Base-by-base conservation (phyloP, 2,797 vertebrate species). In the Adrianichthys oophorus region DNA sequence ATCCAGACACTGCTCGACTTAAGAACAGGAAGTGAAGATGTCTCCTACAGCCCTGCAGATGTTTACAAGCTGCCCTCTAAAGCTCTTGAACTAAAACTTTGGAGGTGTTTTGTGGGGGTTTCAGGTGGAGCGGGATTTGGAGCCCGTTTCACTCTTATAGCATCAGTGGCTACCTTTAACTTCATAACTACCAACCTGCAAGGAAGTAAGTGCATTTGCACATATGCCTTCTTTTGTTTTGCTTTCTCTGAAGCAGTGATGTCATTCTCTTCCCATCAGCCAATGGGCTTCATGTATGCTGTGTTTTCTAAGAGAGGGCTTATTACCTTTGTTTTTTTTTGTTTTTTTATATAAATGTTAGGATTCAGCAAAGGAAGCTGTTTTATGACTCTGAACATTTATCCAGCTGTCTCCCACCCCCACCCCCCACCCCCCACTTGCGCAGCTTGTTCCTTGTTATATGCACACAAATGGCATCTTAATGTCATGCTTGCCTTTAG, bases 401-500 rank as follows among this genome's bases (percentile, higher is more conserved):
- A 57, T 49, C 57, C 44, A 3, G 42, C 56, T 54, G n/a, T n/a
- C n/a, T n/a, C n/a, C n/a, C n/a, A n/a, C n/a, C n/a, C n/a, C n/a
- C n/a, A n/a, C n/a, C n/a, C n/a, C n/a, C n/a, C n/a, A n/a, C n/a
- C n/a, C n/a, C n/a, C 70, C 64, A 60, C 75, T 5, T 8, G 42
- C 61, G 24, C 46, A 16, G 52, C 63, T 65, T 42, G 42, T 62
- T 62, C n/a, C 61, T 62, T 67, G 48, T 77, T 56, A 56, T 58
- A 57, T 68, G 79, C 78, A 77, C 74, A 68, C 29, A 41, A 59
- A 70, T 50, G 66, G 67, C 59, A 63, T 80, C 53, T 67, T 72
- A 61, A 76, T 55, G 71, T 75, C 66, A 45, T 61, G 78, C 80
- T 89, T 88, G 86, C 88, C 87, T 89, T 89, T 68, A 70, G 73